A percentile compares a stretch with the other conserved stretches of the same genome.
These are phyloP conservation scores for Siniperca knerii DNA, from an alignment of 2,113 vertebrate genomes.

Conservation along the genomic window DNA sequence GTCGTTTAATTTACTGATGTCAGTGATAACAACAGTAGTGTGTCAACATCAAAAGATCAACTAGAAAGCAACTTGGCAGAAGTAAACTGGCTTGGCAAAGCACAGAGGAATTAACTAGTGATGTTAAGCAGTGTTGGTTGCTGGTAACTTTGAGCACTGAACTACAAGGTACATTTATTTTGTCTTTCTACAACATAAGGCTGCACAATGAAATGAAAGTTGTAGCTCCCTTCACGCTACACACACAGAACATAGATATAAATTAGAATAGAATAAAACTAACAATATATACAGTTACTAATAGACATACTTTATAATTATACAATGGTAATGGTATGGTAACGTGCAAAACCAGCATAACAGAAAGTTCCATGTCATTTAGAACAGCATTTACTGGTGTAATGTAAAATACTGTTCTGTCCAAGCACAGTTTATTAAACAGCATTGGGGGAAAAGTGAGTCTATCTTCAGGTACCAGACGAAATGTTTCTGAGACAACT, in stretches of 20 bases:
- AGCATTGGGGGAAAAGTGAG: neutral
- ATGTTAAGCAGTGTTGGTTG: neutral
- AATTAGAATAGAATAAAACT: no score
- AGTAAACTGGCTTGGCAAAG: conserved; percentile 7
- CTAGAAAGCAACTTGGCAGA: conserved; percentile 4
- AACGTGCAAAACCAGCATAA: no score
- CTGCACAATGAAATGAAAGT: no score
- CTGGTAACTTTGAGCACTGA: neutral
- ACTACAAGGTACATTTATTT: neutral
- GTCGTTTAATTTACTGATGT: conserved; percentile 1
- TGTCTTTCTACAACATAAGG: no score
- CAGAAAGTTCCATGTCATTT: no score
- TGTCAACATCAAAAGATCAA: neutral
- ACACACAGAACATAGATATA: no score
- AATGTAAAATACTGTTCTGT: neutral
- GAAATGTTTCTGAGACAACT: neutral
- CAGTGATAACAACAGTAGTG: neutral
- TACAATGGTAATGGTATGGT: no score
- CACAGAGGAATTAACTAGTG: neutral
- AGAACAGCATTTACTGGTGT: neutral
- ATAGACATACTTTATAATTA: no score
- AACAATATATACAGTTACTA: no score
- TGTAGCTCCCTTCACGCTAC: no score
- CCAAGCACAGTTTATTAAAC: neutral
- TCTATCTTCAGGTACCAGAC: neutral